Percentiles rank a stretch among this genome's conserved stretches.
These are phyloP conservation scores for Autographa gamma DNA, from an alignment of 2,888 invertebrate species.

Conservation along the genomic window DNA sequence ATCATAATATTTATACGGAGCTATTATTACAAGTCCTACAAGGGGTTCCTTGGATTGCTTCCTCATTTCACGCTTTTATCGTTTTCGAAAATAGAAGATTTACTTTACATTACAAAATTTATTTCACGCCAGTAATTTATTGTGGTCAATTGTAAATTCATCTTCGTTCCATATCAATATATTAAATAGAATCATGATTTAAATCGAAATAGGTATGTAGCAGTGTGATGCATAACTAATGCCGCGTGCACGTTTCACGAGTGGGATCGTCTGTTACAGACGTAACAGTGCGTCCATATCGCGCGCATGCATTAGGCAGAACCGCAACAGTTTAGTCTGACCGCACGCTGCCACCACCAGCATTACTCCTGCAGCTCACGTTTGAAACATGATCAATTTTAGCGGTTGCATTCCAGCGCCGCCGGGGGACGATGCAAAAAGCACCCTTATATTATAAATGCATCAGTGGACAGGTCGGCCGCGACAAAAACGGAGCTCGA, in stretches of 20 bases:
- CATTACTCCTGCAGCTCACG: slow-evolving; percentile 85
- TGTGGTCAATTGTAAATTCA: slow-evolving; percentile 14
- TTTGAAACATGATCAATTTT: slow-evolving; percentile 88
- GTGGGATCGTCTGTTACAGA: slow-evolving; percentile 37
- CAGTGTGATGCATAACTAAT: slow-evolving; percentile 63
- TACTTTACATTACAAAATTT: slow-evolving; percentile 17
- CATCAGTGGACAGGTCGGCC: slow-evolving; percentile 88
- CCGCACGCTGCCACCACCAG: slow-evolving; percentile 58
- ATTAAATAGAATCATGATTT: slow-evolving; percentile 40
- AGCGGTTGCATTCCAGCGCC: slow-evolving; percentile 87
- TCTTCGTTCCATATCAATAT: slow-evolving; percentile 18
- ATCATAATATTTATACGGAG: slow-evolving; percentile 46
- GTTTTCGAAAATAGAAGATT: slow-evolving; percentile 14
- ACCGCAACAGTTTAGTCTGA: slow-evolving; percentile 63
- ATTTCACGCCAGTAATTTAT: slow-evolving; percentile 10
- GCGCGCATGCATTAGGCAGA: slow-evolving; percentile 56
- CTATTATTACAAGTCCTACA: slow-evolving; percentile 19
- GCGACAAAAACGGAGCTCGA: slow-evolving; percentile 85
- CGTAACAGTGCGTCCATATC: slow-evolving; percentile 50
- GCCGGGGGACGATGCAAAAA: slow-evolving; percentile 85
- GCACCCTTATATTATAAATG: slow-evolving; percentile 89
- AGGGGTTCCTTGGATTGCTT: slow-evolving; percentile 23
- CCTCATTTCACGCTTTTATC: slow-evolving; percentile 14
- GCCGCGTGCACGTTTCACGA: slow-evolving; percentile 57
- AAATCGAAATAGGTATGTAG: slow-evolving; percentile 47